phyloP scores from a whole-genome alignment of 2,113 vertebrate genomes.

The Rana temporaria region DNA sequence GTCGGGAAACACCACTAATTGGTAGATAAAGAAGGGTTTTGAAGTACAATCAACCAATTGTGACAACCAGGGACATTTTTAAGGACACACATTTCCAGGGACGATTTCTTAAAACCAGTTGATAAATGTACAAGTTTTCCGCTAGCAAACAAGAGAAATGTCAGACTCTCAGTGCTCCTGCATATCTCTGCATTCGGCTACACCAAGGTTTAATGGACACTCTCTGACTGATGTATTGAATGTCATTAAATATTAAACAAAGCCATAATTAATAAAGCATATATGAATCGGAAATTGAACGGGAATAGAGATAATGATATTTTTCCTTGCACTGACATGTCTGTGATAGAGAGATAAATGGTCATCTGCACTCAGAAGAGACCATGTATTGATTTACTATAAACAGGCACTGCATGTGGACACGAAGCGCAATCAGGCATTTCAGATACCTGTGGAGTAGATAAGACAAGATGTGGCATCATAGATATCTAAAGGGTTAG shows the following conservation, averaged over 20 bases:
- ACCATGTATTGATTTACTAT: constrained; percentile 27
- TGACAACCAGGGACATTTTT: too few relatives aligned
- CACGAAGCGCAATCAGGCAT: background rate
- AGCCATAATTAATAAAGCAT: constrained; percentile 34
- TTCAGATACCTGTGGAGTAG: too few relatives aligned
- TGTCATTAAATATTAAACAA: constrained; percentile 31
- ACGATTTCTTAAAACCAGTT: too few relatives aligned
- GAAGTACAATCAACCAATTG: too few relatives aligned
- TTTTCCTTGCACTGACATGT: constrained; percentile 33
- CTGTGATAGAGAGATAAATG: constrained; percentile 30
- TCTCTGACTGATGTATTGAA: constrained; percentile 6
- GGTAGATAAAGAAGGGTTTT: too few relatives aligned
- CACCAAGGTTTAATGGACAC: background rate
- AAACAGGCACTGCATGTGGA: constrained; percentile 5
- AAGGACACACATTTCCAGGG: too few relatives aligned
- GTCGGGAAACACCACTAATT: too few relatives aligned
- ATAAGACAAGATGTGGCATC: too few relatives aligned
- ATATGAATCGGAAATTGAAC: constrained; percentile 14
- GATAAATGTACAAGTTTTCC: too few relatives aligned
- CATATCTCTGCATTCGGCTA: background rate
- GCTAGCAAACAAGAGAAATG: too few relatives aligned
- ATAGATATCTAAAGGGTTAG: too few relatives aligned
- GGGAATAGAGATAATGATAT: constrained; percentile 24
- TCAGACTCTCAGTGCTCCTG: too few relatives aligned
- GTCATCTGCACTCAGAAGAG: constrained; percentile 6